phyloP scores from a whole-genome alignment of 2,113 vertebrate genomes.

The Triplophysa dalaica region DNA sequence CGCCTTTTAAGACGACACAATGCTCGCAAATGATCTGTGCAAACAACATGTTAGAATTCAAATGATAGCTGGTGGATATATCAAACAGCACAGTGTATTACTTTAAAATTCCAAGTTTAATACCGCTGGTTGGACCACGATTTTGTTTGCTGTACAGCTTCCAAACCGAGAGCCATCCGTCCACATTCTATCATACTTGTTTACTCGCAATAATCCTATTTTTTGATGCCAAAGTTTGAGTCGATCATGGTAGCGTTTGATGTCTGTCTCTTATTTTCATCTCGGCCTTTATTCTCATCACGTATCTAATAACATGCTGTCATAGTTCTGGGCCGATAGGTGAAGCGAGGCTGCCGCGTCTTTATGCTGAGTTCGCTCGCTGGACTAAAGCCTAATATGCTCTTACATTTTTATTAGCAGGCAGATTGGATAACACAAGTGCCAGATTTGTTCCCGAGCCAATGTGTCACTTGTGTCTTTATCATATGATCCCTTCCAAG shows the following conservation, averaged over 20 bases:
- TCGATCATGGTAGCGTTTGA: neutral
- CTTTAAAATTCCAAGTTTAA: neutral
- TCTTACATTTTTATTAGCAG: conserved; percentile 67
- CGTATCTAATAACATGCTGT: conserved; percentile 54
- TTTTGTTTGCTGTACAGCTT: neutral
- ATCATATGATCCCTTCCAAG: conserved; percentile 58
- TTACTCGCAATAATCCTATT: neutral
- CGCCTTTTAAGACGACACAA: neutral
- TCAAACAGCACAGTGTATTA: too few species aligned
- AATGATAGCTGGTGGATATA: neutral
- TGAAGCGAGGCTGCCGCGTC: conserved; percentile 58
- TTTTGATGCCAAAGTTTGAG: neutral
- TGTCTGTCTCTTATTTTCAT: conserved; percentile 18
- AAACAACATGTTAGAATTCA: neutral
- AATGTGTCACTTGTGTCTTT: conserved; percentile 55
- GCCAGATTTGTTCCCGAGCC: conserved; percentile 52
- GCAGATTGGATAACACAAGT: conserved; percentile 53
- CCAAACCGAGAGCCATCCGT: neutral
- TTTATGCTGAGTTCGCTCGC: conserved; percentile 61
- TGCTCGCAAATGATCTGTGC: neutral
- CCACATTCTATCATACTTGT: neutral
- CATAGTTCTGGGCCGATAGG: conserved; percentile 46
- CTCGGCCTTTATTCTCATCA: conserved; percentile 51
- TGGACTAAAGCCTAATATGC: conserved; percentile 58
- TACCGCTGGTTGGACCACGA: neutral